Base-by-base conservation (phyloP, 2,888 invertebrate genomes). In the Keiferia lycopersicella region DNA sequence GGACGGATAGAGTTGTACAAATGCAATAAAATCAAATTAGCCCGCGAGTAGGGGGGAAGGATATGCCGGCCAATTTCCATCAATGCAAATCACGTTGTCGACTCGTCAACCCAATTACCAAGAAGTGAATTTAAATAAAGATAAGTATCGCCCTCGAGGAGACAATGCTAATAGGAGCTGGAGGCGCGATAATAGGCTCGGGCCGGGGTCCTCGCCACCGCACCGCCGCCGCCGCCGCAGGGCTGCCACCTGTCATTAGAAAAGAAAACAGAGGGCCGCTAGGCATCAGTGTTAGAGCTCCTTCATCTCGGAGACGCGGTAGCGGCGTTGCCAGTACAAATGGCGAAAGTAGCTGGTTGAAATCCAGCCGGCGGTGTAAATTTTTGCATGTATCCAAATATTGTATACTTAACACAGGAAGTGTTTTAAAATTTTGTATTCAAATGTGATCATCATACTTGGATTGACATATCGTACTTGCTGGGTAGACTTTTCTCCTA, bases 111-210 rank as follows among this genome's bases (percentile, higher is more conserved):
- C 90, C 91, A 91, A 91, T 91, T 91, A 91, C 90, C 86, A 91
- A 90, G 91, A 91, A 91, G 91, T 91, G 91, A 91, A 91, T 91
- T 91, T 91, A 91, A 91, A 91, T 91, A 91, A 91, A 91, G 91
- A 91, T 91, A 91, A 91, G 91, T 91, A 91, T 91, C 91, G 89
- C 90, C 87, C 90, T 88, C 86, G 83, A 88, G 87, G 86, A 91
- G 91, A 91, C 91, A 91, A 91, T 91, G 91, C 91, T 91, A 91
- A 91, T 91, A 88, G 88, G 86, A 83, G 85, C 83, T 79, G 88
- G 90, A 87, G 88, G 88, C 88, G 89, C 81, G 88, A 88, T 90
- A 91, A 91, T 91, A 85, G 91, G 87, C 88, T 79, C 83, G 80
- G 83, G 84, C 86, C 84, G 87, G 87, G 82, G 83, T 71, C 77